These are phyloP conservation scores for Sterna hirundo DNA, from an alignment of 2,113 vertebrate species.

Conservation along the genomic window DNA sequence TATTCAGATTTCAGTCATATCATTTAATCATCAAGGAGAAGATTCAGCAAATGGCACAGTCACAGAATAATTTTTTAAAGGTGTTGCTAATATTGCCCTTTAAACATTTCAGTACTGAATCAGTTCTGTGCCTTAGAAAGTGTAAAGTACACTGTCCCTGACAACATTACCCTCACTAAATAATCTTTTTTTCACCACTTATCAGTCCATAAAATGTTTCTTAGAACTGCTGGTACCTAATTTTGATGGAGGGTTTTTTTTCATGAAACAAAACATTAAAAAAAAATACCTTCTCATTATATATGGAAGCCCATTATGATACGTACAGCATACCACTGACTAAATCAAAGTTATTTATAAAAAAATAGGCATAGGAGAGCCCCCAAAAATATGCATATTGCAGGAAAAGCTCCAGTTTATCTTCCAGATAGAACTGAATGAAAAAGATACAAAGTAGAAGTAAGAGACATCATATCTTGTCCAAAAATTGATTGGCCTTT, in stretches of 20 bases:
- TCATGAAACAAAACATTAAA: constrained; percentile 31
- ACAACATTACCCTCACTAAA: constrained; percentile 44
- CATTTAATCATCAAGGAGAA: background rate
- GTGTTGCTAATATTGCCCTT: background rate
- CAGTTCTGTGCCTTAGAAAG: constrained; percentile 33
- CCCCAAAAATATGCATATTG: background rate
- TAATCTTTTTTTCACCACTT: background rate
- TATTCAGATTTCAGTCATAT: background rate
- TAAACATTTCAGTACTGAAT: constrained; percentile 40
- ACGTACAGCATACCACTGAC: background rate
- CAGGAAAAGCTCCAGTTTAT: background rate
- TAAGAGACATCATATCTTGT: background rate
- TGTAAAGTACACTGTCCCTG: constrained; percentile 40
- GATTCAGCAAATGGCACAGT: background rate
- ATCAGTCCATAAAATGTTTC: background rate
- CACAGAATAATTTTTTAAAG: background rate
- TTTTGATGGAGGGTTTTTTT: constrained; percentile 38
- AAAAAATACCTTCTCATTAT: background rate
- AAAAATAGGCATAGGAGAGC: background rate
- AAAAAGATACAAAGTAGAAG: background rate
- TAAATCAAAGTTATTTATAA: constrained; percentile 39
- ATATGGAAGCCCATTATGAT: constrained; percentile 6
- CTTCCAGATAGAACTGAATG: background rate
- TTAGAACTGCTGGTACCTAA: background rate
- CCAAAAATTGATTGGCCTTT: background rate